These are phyloP conservation scores for Excalfactoria chinensis DNA, from an alignment of 2,113 vertebrate species.

Conservation along the genomic window DNA sequence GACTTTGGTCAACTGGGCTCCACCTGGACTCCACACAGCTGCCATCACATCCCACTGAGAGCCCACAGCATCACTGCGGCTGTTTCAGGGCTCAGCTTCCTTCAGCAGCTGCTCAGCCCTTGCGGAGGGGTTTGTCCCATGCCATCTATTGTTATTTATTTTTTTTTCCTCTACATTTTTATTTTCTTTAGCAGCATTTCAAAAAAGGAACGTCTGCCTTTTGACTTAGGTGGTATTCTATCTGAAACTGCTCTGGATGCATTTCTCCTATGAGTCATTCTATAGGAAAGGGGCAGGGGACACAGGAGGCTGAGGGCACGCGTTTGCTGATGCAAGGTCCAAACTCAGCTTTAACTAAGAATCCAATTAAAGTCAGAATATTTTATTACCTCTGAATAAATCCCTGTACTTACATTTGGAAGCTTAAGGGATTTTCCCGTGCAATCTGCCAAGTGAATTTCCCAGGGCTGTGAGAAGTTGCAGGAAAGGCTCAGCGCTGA, in stretches of 20 bases:
- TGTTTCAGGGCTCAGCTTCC: neutral
- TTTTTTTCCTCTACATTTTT: neutral
- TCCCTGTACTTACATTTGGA: neutral
- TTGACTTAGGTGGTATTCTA: neutral
- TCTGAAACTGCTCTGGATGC: neutral
- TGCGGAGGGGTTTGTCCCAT: neutral
- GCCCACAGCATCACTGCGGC: neutral
- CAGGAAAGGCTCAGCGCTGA: neutral
- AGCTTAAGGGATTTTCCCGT: neutral
- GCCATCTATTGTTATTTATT: neutral
- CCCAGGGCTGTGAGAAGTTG: neutral
- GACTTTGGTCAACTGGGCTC: too few relatives aligned
- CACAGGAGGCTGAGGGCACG: neutral
- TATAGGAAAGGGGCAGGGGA: neutral
- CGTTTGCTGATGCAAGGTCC: neutral
- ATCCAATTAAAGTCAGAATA: neutral
- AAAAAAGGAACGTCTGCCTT: neutral
- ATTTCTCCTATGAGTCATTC: neutral
- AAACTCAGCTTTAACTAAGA: neutral
- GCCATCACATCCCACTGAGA: neutral
- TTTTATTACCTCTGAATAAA: slow-evolving; percentile 3
- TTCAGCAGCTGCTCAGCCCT: neutral
- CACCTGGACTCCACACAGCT: too few relatives aligned
- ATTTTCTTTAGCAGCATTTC: neutral
- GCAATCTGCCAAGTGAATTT: neutral